These are phyloP conservation scores for Euplagia quadripunctaria DNA, from an alignment of 2,888 invertebrate species.

Conservation along the genomic window DNA sequence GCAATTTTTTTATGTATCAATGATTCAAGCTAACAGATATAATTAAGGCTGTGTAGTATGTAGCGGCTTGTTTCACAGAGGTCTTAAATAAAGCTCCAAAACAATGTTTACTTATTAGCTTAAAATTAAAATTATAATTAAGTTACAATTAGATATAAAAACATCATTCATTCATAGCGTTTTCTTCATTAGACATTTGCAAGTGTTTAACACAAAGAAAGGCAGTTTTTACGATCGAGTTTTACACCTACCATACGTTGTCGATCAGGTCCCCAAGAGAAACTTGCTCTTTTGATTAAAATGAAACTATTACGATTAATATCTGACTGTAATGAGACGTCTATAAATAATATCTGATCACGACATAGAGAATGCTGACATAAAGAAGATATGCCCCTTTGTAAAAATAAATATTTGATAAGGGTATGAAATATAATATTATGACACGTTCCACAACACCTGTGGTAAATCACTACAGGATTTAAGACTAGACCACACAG, in stretches of 20 bases:
- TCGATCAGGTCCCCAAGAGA: neutral
- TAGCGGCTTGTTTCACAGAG: neutral
- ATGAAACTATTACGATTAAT: neutral
- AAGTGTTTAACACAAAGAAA: neutral
- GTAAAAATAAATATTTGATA: conserved; percentile 4
- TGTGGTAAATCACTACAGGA: neutral
- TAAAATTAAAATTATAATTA: no score
- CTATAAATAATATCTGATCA: neutral
- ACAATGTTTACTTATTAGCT: neutral
- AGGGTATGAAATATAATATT: conserved; percentile 7
- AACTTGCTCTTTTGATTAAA: neutral
- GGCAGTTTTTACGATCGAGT: neutral
- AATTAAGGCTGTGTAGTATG: neutral
- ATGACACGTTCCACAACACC: conserved; percentile 2
- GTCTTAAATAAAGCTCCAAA: neutral
- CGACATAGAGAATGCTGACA: neutral
- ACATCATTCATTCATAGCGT: neutral
- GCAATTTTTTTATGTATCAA: neutral
- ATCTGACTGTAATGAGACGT: neutral
- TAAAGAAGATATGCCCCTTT: neutral
- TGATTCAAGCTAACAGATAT: neutral
- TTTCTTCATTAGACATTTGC: neutral
- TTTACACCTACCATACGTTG: no score
- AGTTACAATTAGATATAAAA: no score
- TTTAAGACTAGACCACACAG: conserved; percentile 7